Evolutionary conservation across 2,888 invertebrate species (phyloP).

Genomic region (Abrostola tripartita): DNA sequence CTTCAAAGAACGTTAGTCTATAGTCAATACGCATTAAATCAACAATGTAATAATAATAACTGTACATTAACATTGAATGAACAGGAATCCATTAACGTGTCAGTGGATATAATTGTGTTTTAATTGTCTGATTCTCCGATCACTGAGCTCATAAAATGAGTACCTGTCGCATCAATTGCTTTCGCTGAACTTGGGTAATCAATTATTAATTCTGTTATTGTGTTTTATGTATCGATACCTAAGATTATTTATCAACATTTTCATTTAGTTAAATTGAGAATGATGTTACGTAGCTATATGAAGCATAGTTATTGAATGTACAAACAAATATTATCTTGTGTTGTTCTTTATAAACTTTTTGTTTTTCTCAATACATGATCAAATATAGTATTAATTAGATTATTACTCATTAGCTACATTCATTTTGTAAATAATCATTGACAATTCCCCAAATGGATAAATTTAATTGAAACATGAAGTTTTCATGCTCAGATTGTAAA

Average conservation of each 20-base stretch:
- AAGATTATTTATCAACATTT: not conserved
- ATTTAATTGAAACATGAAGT: no score
- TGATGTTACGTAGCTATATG: no score
- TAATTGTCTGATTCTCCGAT: slow-evolving; percentile 25
- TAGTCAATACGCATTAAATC: slow-evolving; percentile 7
- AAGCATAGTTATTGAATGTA: no score
- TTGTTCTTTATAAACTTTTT: no score
- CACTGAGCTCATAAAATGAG: slow-evolving; percentile 16
- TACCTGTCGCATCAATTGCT: slow-evolving; percentile 31
- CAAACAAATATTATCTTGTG: no score
- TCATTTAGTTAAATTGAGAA: no score
- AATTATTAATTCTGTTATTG: not conserved
- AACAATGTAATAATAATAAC: slow-evolving; percentile 16
- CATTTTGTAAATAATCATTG: no score
- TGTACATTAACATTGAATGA: slow-evolving; percentile 41
- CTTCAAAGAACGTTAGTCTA: slow-evolving; percentile 11
- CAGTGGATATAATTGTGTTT: slow-evolving; percentile 26
- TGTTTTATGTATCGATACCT: not conserved
- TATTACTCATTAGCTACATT: no score
- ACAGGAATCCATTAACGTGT: slow-evolving; percentile 37
- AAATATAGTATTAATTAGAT: no score
- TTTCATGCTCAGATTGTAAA: no score
- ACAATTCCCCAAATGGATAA: no score
- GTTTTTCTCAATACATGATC: no score
- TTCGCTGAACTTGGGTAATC: slow-evolving; percentile 18